Base-by-base conservation (phyloP, 2,888 invertebrate species). In the Orthonychiurus folsomi region DNA sequence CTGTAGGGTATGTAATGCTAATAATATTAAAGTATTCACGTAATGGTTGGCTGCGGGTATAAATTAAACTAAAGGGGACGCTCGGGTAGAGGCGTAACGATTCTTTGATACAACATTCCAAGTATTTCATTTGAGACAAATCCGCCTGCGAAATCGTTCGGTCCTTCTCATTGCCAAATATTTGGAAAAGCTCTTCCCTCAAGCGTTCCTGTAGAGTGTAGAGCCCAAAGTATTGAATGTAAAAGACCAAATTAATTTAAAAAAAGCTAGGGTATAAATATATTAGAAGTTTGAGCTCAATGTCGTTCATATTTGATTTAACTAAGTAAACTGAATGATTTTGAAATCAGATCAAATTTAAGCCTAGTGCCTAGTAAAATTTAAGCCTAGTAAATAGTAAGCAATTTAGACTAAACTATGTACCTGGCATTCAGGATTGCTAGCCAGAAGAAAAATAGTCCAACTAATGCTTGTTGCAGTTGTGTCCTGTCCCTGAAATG, bases 61-160 rank as follows among this genome's bases (percentile, higher is more conserved):
- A 60, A 77, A 72, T 27, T 77, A 65, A 1, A n/a, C n/a, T n/a
- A n/a, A n/a, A n/a, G n/a, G 78, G 77, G 2, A 78, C 78, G 58
- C 76, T 76, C 1, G 77, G 78, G 63, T 76, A 77, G 3, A 78
- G 68, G 52, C 56, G 56, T 9, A 56, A n/a, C 5, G 56, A 15
- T 25, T 56, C 56, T 25, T 56, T 56, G 26, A 56, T 25, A 25
- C 25, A 24, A 3, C 9, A 56, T 26, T 56, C 56, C 25, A 56
- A 26, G n/a, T 56, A 56, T 18, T 56, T 24, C 56, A 56, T 25
- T 25, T 23, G 12, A 5, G 56, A 24, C 24, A 56, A 25, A 26
- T 56, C 56, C 15, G 5, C 56, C 5, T 5, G 26, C 18, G 25
- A 5, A 9, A 56, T 3, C 3, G 24, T 15, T 21, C 24, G 5